These are phyloP conservation scores for Caenorhabditis auriculariae DNA, from an alignment of 2,888 invertebrate species.

Conservation along the genomic window DNA sequence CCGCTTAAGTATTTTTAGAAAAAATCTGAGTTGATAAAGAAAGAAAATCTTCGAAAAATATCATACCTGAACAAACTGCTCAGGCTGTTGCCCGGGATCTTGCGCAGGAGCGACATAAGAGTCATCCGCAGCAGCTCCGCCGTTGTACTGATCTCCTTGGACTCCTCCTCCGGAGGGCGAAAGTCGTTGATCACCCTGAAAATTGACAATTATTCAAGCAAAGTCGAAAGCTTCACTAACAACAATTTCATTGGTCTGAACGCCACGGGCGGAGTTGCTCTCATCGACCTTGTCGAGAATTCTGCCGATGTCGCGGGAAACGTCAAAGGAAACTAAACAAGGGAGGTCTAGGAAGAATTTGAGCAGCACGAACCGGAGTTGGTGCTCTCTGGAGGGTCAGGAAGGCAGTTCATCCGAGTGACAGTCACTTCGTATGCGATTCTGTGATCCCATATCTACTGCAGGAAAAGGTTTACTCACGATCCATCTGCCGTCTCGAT, in stretches of 20 bases:
- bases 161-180: constrained; percentile 3
- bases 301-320: constrained; percentile 44
- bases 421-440: constrained; percentile 54
- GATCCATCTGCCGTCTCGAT: constrained; percentile 43
- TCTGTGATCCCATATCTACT: constrained; percentile 8
- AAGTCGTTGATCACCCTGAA: constrained; percentile 18
- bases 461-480: constrained; percentile 15
- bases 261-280: constrained; percentile 18
- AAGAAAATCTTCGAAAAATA: no score
- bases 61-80: no score
- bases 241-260: constrained; percentile 26
- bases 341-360: background rate
- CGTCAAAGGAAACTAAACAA: constrained; percentile 39
- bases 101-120: no score
- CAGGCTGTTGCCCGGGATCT: no score
- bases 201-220: no score
- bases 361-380: constrained; percentile 26
- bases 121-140: background rate
- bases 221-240: no score
- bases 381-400: constrained; percentile 49
- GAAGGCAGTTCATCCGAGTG: constrained; percentile 58
- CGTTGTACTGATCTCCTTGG: background rate
- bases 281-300: constrained; percentile 55
- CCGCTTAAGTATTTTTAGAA: no score
- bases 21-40: no score